Evolutionary conservation across 2,797 vertebrate genomes (phyloP), one percentile per base, ranked within the genome.

Genomic region (Lepus oiostolus): DNA sequence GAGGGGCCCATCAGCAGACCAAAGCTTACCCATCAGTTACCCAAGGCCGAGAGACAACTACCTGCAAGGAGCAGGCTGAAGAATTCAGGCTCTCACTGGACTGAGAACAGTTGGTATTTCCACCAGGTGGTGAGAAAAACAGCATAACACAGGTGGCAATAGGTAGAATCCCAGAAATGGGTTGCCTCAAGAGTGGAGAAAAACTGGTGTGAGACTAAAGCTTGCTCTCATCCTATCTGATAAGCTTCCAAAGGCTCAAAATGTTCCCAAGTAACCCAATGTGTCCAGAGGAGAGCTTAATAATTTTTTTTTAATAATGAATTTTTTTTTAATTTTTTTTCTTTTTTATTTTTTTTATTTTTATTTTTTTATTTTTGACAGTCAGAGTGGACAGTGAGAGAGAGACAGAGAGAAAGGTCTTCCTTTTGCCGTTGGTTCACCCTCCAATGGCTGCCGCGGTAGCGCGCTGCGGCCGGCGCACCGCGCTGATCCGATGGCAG

Each of bases 81-180:
- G 54, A 32, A 22, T 28, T 5, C 9, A 32, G 3, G 21, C 13
- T 47, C 71, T 12, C 42, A 42, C 12, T 7, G 77, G 58, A 6
- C 68, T 16, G 10, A 50, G 22, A 30, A 21, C 4, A 17, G 42
- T 1, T 7, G 47, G 22, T 35, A 52, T 5, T 58, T 1, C 47
- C 47, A 38, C 4, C 63, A 52, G 52, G 4, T 22, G 9, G 32
- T 0, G 32, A 52, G 58, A 67, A 58, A 71, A 76, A 13, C 74
- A 72, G 17, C 14, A 0, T 26, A 19, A 50, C 13, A 0, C 0
- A 2, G 14, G 11, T 32, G 54, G 14, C 30, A 2, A 16, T 10
- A 52, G 32, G 47, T 5, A 54, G 50, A 70, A 85, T 63, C 4
- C 32, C 35, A 58, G 65, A 58, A 86, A 50, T 7, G 28, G 50